Evolutionary conservation across 2,797 vertebrate species (phyloP).

Genomic region (Acanthurus leucopareius): DNA sequence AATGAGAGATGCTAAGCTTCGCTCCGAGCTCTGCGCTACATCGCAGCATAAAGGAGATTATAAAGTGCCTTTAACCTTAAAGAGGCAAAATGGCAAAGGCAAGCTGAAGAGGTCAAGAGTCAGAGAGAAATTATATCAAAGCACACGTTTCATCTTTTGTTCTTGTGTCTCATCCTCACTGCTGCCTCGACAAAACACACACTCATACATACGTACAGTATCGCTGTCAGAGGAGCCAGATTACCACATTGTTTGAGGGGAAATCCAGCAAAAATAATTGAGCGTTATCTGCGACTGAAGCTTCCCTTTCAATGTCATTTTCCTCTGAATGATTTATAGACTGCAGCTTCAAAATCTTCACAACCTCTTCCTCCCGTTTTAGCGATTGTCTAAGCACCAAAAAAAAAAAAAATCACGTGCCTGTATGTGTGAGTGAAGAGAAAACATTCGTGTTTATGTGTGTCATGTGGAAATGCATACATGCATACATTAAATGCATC

Average conservation of each 20-base stretch:
- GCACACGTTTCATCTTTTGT: not conserved
- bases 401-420: conserved; percentile 19
- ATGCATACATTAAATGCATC: not conserved
- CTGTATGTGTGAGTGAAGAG: not conserved
- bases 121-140: not conserved
- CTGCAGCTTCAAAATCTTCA: not conserved
- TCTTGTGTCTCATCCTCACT: no score
- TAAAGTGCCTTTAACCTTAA: conserved; percentile 26
- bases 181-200: not conserved
- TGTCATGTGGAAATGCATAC: not conserved
- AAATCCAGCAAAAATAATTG: no score
- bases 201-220: not conserved
- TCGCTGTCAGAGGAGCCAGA: not conserved
- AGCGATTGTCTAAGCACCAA: not conserved
- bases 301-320: no score
- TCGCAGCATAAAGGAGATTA: conserved; percentile 9
- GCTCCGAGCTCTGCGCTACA: not conserved
- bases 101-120: not conserved
- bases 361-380: not conserved
- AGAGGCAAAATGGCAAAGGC: not conserved
- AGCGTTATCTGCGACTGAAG: no score
- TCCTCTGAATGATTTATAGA: not conserved
- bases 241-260: no score
- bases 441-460: not conserved
- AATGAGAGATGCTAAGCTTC: conserved; percentile 17